Base-by-base conservation (phyloP, 1,140 invertebrate genomes). In the Lineus longissimus region DNA sequence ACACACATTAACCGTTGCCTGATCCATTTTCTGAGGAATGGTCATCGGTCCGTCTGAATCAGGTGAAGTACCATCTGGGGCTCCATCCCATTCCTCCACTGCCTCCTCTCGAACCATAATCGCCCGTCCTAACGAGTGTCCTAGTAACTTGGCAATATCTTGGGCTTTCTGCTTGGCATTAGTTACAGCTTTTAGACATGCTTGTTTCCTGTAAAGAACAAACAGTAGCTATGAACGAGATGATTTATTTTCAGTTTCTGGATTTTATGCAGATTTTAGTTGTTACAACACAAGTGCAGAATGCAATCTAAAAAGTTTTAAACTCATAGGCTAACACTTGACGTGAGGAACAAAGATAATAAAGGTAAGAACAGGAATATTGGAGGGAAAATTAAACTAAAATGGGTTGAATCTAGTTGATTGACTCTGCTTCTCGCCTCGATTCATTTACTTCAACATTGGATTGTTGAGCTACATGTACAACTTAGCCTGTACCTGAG, bases 111-210 rank as follows among this genome's bases (percentile, higher is more conserved):
- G 66, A 29, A 76, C 70, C 59, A 62, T 64, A n/a, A 76, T 55
- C 54, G 75, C 67, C 25, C 67, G 67, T 11, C 76, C 76, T 9
- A 78, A 70, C 25, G 70, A 43, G 31, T 74, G 69, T 30, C 75
- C 70, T 9, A 79, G 70, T 63, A 75, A 69, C n/a, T 63, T 63
- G 17, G 77, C 76, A 70, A 79, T 77, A 62, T 79, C 77, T 30
- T 74, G 66, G 27, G 77, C 77, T 66, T 77, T 79, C 36, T 74
- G 69, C 62, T 77, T 76, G 1, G 77, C 77, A 72, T 79, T 79
- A 55, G 76, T 73, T 13, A 78, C 70, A 13, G 77, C 75, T 33
- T 74, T 61, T 51, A 78, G 31, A 62, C 74, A 74, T 17, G 74
- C 70, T 64, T 78, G 75, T 59, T 73, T 73, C 65, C 76, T 78